Base-by-base conservation (phyloP, 2,113 vertebrate species). In the Camelus bactrianus region DNA sequence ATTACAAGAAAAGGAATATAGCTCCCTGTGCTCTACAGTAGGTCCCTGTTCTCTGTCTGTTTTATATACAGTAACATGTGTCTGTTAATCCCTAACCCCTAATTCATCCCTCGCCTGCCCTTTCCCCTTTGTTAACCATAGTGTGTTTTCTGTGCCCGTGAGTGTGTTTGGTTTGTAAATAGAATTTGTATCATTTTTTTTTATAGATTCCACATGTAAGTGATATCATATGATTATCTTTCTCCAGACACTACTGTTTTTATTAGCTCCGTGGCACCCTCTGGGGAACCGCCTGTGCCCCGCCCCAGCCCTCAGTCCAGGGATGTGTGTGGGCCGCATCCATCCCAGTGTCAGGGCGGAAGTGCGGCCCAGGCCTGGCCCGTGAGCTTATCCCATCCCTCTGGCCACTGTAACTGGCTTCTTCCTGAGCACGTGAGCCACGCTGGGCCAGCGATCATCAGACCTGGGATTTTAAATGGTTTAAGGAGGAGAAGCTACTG, bases 181-280 rank as follows among this genome's bases (percentile, higher is more conserved):
- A 38, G 38, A 38, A 38, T 5, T 38, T 38, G 38, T 38, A 38
- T 38, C 38, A 38, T 38, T 38, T 38, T 38, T 38, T 38, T 38
- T 38, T 5, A 38, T 38, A 38, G 38, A 38, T 5, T 38, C 38
- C 38, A 38, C 38, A 38, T 38, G 38, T 38, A 38, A 38, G 38
- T 38, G 38, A 38, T 38, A 38, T 38, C 38, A 38, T 5, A 38
- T 5, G 38, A 38, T 38, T 38, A 38, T 38, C 38, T 38, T 38
- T 38, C 38, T 38, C 38, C 38, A 38, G 52, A 32, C 4, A 2
- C 8, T 30, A 2, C 3, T 11, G 38, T 24, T 60, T 79, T 24
- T 15, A 26, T 69, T 32, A 17, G 11, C 3, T 48, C 72, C 28
- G 5, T 19, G 28, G 3, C 0, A 0, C 19, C 91, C 83, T 58